Evolutionary conservation across 1,140 invertebrate species (phyloP).

Genomic region (Sinonovacula constricta): DNA sequence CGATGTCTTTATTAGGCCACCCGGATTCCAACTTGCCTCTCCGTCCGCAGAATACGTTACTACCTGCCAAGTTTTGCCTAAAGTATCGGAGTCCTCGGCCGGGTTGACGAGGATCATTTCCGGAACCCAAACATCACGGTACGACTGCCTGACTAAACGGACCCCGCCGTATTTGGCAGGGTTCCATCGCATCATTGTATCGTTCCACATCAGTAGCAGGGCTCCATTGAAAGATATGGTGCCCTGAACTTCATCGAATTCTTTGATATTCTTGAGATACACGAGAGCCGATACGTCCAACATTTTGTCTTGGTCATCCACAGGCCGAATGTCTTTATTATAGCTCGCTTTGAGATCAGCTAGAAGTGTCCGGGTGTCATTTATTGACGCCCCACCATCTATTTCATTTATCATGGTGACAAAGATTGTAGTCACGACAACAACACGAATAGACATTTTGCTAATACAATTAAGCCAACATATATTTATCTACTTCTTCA

Average conservation of each 20-base stretch:
- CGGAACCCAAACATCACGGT: constrained; percentile 4
- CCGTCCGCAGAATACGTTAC: neutral
- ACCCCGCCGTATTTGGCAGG: constrained; percentile 5
- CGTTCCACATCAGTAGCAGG: constrained; percentile 7
- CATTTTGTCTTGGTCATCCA: constrained; percentile 1
- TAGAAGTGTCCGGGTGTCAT: no score
- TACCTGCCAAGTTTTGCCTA: neutral
- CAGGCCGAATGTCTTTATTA: constrained; percentile 22
- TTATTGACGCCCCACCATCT: no score
- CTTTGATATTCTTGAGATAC: constrained; percentile 21
- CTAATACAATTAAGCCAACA: no score
- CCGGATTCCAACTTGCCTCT: neutral
- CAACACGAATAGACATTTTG: no score
- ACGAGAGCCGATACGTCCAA: neutral
- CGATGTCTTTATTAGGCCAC: neutral
- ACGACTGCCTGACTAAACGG: neutral
- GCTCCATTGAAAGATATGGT: constrained; percentile 19
- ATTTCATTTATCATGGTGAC: no score
- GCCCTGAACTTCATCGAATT: constrained; percentile 37
- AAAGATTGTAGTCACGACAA: no score
- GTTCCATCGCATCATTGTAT: constrained; percentile 23
- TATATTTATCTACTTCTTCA: no score
- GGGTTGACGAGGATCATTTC: neutral
- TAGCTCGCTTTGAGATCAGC: no score
- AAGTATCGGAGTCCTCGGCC: neutral